Percentiles rank a stretch among this genome's conserved stretches.
Evolutionary conservation across 2,797 vertebrate species (phyloP).

Genomic region (Acropternis orthonyx): DNA sequence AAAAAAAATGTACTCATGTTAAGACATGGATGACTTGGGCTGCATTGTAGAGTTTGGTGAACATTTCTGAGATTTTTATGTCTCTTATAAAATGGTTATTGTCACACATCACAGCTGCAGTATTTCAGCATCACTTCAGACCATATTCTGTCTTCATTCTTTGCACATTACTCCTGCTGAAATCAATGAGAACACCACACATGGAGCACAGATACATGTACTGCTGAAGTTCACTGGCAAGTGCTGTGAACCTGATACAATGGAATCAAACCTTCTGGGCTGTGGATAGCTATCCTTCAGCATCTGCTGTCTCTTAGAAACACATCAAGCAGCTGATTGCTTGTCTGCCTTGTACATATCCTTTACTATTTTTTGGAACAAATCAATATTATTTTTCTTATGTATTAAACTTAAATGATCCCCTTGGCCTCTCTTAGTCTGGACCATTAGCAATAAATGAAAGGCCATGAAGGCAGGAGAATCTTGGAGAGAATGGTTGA

Average conservation of each 20-base stretch:
- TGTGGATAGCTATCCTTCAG: not conserved
- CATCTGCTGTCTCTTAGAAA: slow-evolving; percentile 40
- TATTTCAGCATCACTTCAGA: slow-evolving; percentile 58
- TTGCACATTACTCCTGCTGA: slow-evolving; percentile 33
- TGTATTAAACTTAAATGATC: not conserved
- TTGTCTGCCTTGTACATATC: not conserved
- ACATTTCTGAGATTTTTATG: slow-evolving; percentile 36
- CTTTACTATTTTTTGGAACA: slow-evolving; percentile 4
- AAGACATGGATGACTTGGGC: not conserved
- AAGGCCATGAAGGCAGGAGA: not conserved
- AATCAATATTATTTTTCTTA: not conserved
- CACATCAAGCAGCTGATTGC: not conserved
- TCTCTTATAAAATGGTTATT: slow-evolving; percentile 38
- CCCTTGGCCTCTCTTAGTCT: not conserved
- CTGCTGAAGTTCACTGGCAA: slow-evolving; percentile 38
- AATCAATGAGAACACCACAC: slow-evolving; percentile 33
- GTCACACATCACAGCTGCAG: slow-evolving; percentile 56
- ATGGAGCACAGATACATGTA: slow-evolving; percentile 31
- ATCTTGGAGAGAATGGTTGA: not conserved
- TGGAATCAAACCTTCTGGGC: slow-evolving; percentile 13
- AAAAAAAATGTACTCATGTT: not conserved
- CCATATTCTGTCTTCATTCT: slow-evolving; percentile 31
- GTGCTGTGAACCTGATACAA: not conserved
- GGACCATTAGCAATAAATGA: not conserved
- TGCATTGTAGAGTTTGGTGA: not conserved